Evolutionary conservation across 2,113 vertebrate species (phyloP).

Genomic region (Erinaceus europaeus): DNA sequence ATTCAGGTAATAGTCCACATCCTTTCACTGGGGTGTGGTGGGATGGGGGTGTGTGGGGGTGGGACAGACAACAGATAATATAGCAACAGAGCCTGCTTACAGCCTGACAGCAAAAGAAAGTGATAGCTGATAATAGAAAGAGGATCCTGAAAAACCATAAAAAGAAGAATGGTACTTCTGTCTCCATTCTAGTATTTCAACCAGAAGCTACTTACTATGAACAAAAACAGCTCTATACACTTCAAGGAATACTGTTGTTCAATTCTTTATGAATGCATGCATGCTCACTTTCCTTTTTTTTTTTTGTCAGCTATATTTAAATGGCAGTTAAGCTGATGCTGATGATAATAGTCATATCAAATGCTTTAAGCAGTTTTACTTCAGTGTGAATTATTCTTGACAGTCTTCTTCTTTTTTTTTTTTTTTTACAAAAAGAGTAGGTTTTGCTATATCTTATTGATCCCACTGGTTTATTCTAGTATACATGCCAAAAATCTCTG

Average conservation of each 20-base stretch:
- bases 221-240: conserved; percentile 48
- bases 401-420: not conserved
- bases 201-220: not conserved
- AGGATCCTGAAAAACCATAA: conserved; percentile 23
- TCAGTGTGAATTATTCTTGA: not conserved
- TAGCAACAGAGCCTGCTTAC: not conserved
- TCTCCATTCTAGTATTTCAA: conserved; percentile 52
- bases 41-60: no score
- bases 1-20: not conserved
- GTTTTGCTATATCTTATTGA: not conserved
- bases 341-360: not conserved
- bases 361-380: conserved; percentile 10
- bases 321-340: not conserved
- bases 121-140: conserved; percentile 51
- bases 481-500: no score
- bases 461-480: not conserved
- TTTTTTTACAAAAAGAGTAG: not conserved
- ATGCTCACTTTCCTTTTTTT: not conserved
- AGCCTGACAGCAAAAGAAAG: conserved; percentile 27
- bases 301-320: not conserved
- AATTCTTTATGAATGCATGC: conserved; percentile 28
- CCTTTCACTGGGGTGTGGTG: not conserved
- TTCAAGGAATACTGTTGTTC: conserved; percentile 6
- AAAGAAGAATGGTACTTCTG: conserved; percentile 48
- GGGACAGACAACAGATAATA: not conserved